Evolutionary conservation across 2,888 invertebrate species (phyloP).

Genomic region (Argynnis bischoffii): DNA sequence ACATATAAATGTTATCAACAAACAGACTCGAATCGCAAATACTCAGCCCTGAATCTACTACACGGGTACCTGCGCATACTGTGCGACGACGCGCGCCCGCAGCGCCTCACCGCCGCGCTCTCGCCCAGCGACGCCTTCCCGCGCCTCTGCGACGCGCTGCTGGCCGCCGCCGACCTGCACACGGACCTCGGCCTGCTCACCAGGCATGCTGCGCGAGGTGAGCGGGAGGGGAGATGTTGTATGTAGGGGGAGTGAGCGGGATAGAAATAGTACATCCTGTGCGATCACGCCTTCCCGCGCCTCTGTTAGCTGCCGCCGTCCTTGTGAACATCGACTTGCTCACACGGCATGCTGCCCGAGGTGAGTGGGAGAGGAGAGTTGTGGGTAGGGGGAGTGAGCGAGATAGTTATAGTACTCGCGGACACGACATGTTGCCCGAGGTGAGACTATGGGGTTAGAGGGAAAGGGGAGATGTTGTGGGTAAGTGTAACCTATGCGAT

Average conservation of each 20-base stretch:
- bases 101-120: constrained; percentile 82
- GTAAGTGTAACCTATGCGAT: too few relatives aligned
- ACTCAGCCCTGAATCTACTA: constrained; percentile 84
- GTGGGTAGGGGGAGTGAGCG: too few relatives aligned
- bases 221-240: background rate
- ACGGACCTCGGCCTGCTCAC: constrained; percentile 65
- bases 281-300: too few relatives aligned
- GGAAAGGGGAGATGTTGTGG: too few relatives aligned
- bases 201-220: constrained; percentile 67
- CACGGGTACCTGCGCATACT: constrained; percentile 86
- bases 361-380: too few relatives aligned
- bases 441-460: too few relatives aligned
- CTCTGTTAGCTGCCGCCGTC: too few relatives aligned
- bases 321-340: too few relatives aligned
- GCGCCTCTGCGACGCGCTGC: constrained; percentile 72
- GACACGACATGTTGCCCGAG: too few relatives aligned
- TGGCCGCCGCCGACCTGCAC: constrained; percentile 50
- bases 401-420: too few relatives aligned
- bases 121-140: constrained; percentile 78
- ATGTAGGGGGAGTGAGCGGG: background rate
- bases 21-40: constrained; percentile 83
- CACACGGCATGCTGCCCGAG: too few relatives aligned
- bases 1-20: background rate
- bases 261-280: background rate
- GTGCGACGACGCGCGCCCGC: constrained; percentile 59